Evolutionary conservation across 2,888 invertebrate genomes (phyloP).

Genomic region (Chaitophorus viminalis): DNA sequence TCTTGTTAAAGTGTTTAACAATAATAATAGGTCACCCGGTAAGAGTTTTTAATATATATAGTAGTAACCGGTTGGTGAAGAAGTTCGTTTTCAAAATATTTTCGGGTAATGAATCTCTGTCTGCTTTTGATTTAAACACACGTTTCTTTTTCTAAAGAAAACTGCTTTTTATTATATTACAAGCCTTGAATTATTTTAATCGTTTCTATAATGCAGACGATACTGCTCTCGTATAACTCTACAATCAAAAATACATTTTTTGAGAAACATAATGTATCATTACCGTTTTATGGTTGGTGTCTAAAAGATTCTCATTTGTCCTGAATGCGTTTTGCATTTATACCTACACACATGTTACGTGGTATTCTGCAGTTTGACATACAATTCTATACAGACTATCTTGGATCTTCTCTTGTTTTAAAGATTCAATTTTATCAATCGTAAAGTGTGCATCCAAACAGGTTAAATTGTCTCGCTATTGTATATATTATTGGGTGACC

Average conservation of each 20-base stretch:
- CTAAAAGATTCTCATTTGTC: slow-evolving; percentile 15
- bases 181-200: slow-evolving; percentile 21
- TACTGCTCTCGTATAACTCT: neutral
- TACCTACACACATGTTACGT: too few relatives aligned
- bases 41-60: neutral
- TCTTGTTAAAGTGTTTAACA: neutral
- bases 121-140: slow-evolving; percentile 42
- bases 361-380: neutral
- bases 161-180: slow-evolving; percentile 6
- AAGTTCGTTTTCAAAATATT: slow-evolving; percentile 44
- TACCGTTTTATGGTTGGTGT: neutral
- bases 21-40: slow-evolving; percentile 38
- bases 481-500: neutral
- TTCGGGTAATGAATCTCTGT: slow-evolving; percentile 32
- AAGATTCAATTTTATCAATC: neutral
- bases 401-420: neutral
- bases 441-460: neutral
- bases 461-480: neutral
- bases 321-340: neutral
- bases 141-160: slow-evolving; percentile 17
- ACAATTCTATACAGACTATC: neutral
- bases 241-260: neutral
- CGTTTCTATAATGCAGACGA: neutral
- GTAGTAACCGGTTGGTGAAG: slow-evolving; percentile 37
- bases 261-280: neutral